Evolutionary conservation across 2,113 vertebrate species (phyloP).

Genomic region (Gavia stellata): DNA sequence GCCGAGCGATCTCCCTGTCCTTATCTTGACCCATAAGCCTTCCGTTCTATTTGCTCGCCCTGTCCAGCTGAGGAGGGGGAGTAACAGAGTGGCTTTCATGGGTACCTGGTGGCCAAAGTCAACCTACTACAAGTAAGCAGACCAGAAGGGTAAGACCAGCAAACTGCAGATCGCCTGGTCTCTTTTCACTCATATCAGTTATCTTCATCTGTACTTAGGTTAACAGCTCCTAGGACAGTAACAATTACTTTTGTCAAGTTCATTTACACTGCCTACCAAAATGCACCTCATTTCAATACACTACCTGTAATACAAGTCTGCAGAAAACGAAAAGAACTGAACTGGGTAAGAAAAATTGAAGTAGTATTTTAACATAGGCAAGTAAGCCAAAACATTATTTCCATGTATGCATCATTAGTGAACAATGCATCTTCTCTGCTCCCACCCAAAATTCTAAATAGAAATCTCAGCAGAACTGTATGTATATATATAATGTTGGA

Average conservation of each 20-base stretch:
- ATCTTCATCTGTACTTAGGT: not conserved
- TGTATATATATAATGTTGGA: not conserved
- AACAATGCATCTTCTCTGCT: not conserved
- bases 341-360: not conserved
- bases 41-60: accelerated
- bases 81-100: accelerated
- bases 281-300: not conserved
- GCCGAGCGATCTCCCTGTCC: not conserved
- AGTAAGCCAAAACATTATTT: not conserved
- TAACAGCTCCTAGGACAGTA: not conserved
- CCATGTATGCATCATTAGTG: not conserved
- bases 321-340: not conserved
- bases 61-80: not conserved
- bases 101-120: not conserved
- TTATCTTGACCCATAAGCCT: accelerated
- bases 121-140: not conserved
- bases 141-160: not conserved
- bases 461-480: not conserved
- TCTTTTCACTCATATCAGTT: not conserved
- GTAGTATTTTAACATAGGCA: not conserved
- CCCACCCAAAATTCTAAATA: not conserved
- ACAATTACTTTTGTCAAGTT: not conserved
- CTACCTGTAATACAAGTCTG: not conserved
- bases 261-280: not conserved
- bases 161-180: not conserved